Evolutionary conservation across 1,140 invertebrate genomes (phyloP), one percentile per base, ranked within the genome.

Genomic region (Bemisia tabaci): DNA sequence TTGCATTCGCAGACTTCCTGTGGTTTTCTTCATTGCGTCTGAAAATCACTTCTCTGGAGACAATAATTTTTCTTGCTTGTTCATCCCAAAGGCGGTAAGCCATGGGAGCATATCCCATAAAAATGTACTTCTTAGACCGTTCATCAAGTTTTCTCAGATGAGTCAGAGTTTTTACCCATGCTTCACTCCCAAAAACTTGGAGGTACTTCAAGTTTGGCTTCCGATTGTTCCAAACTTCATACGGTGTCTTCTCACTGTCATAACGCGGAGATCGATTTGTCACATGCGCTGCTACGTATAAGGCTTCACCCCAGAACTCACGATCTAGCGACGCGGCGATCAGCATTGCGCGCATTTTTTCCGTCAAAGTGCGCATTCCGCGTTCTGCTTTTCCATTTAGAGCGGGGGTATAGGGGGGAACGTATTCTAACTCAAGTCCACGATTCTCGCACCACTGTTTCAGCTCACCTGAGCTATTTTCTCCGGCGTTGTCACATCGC

Each of bases 301-400:
- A 22, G 17, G 67, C 65, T 64, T 67, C 69, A 60, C 61, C 69
- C 70, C 67, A 68, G 26, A 68, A 27, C 22, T 61, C 21, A 1
- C 61, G 62, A 0, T 61, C 26, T 58, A 65, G 22, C 25, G 22
- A 48, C 24, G 64, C 62, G 48, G 64, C 25, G n/a, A 64, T 22
- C 22, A 69, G 23, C 24, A 69, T 2, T 23, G 60, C 58, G 11
- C 62, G 33, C 1, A 62, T 59, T 60, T 67, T 63, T 48, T 60
- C 65, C 25, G 68, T n/a, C 22, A 67, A n/a, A 21, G 72, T 75
- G 2, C 71, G 68, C 66, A 74, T 75, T 60, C 70, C 65, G 26
- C 74, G 39, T 60, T 80, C 76, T 1, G 72, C 69, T 0, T 71
- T 65, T 1, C 76, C 75, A 69, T 79, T 79, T 60, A 74, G 72